A percentile compares a stretch with the other conserved stretches of the same genome.
These are phyloP conservation scores for Ectropis grisescens DNA, from an alignment of 1,140 invertebrate genomes.

Conservation along the genomic window DNA sequence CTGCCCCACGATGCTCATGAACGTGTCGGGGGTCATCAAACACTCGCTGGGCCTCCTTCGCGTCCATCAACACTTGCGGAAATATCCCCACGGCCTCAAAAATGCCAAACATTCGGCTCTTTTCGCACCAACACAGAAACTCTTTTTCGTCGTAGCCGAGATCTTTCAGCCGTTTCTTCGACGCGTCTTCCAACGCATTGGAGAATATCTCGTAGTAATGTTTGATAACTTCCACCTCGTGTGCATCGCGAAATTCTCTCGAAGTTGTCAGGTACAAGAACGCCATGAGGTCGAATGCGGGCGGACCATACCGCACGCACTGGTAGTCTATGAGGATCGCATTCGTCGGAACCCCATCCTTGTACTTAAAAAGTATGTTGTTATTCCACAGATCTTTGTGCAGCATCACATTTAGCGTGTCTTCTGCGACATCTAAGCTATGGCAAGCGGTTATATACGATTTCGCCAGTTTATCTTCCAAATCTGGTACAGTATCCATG, in stretches of 20 bases:
- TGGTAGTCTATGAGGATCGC: conserved; percentile 62
- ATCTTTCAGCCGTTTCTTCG: conserved; percentile 22
- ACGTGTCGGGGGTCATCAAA: conserved; percentile 42
- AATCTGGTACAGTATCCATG: conserved; percentile 10
- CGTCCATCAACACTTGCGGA: conserved; percentile 39
- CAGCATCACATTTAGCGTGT: conserved; percentile 49
- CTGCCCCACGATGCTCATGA: conserved; percentile 19
- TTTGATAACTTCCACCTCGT: conserved; percentile 30
- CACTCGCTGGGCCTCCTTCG: conserved; percentile 18
- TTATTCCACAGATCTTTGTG: conserved; percentile 70
- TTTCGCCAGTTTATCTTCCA: conserved; percentile 20
- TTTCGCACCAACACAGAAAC: conserved; percentile 32
- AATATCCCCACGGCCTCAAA: conserved; percentile 25
- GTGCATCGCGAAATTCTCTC: conserved; percentile 31
- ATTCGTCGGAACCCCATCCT: conserved; percentile 26
- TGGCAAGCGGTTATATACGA: conserved; percentile 29
- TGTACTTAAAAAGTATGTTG: conserved; percentile 65
- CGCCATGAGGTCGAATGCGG: conserved; percentile 55
- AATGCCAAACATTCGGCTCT: conserved; percentile 26
- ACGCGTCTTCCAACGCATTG: conserved; percentile 21
- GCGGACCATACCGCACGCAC: conserved; percentile 49
- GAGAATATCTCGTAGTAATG: conserved; percentile 45
- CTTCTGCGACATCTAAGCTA: conserved; percentile 20
- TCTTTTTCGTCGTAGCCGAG: conserved; percentile 22
- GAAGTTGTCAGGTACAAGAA: conserved; percentile 50